phyloP scores from a whole-genome alignment of 2,113 vertebrate genomes.

The Neogobius melanostomus region DNA sequence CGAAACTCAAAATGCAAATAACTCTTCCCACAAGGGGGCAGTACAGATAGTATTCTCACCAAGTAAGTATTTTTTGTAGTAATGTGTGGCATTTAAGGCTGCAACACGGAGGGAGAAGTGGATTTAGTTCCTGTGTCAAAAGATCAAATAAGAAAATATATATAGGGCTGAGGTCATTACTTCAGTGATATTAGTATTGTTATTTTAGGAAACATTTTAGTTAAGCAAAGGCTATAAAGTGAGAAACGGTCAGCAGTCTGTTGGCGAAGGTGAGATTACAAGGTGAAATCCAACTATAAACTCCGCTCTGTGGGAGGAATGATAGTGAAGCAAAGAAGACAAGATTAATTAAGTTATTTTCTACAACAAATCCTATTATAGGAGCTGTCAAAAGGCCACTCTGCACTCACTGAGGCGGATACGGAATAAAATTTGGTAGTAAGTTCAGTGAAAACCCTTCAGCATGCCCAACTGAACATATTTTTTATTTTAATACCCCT shows the following conservation, averaged over 20 bases:
- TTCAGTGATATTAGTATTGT: too few species aligned
- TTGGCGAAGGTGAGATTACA: conserved; percentile 25
- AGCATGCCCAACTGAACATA: background rate
- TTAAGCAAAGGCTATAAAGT: background rate
- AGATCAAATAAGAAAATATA: too few species aligned
- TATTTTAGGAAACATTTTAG: background rate
- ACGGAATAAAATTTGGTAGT: conserved; percentile 29
- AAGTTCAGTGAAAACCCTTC: background rate
- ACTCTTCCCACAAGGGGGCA: too few species aligned
- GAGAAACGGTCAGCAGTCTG: background rate
- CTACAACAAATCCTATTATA: conserved; percentile 56
- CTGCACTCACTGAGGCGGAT: conserved; percentile 13
- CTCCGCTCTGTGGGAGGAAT: background rate
- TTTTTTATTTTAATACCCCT: too few species aligned
- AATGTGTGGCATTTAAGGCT: too few species aligned
- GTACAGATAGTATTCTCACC: too few species aligned
- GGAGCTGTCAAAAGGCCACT: conserved; percentile 34
- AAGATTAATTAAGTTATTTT: conserved; percentile 61
- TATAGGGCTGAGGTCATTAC: too few species aligned
- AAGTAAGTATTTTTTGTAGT: too few species aligned
- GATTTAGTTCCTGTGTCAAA: too few species aligned
- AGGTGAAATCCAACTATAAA: conserved; percentile 17
- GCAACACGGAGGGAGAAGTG: too few species aligned
- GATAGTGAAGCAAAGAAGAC: conserved; percentile 33
- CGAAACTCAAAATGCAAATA: too few species aligned